These are phyloP conservation scores for Tenthredo mesomela DNA, from an alignment of 2,888 invertebrate species.

Conservation along the genomic window DNA sequence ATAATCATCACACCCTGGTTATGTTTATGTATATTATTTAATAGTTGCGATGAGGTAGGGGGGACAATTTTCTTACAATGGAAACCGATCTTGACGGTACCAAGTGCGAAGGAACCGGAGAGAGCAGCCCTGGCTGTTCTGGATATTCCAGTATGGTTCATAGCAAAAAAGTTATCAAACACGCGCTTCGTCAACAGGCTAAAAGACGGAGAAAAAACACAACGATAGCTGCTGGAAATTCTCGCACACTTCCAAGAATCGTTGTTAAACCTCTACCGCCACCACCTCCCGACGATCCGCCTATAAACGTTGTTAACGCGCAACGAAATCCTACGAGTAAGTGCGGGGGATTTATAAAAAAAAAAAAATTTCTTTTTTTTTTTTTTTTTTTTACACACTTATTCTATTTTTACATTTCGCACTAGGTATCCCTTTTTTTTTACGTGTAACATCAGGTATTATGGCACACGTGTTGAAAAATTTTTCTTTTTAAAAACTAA, in stretches of 20 bases:
- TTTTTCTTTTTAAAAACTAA: too few relatives aligned
- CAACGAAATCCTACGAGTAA: conserved; percentile 70
- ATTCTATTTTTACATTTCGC: too few relatives aligned
- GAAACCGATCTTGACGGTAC: conserved; percentile 71
- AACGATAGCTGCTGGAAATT: conserved; percentile 83
- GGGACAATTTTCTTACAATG: conserved; percentile 60
- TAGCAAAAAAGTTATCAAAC: conserved; percentile 86
- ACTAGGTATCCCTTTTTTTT: too few relatives aligned
- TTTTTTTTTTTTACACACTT: too few relatives aligned
- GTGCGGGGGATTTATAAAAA: background rate
- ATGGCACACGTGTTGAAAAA: conserved; percentile 37
- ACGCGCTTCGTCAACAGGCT: conserved; percentile 88
- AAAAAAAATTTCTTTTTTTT: too few relatives aligned
- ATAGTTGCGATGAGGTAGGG: conserved; percentile 40
- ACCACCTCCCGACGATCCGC: conserved; percentile 80
- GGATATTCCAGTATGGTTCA: conserved; percentile 76
- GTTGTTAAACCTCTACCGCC: conserved; percentile 91
- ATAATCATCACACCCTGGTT: background rate
- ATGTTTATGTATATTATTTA: background rate
- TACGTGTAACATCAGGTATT: conserved; percentile 30
- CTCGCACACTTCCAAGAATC: conserved; percentile 87
- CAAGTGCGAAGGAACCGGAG: conserved; percentile 70
- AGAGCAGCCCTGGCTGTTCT: conserved; percentile 71
- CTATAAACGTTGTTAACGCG: conserved; percentile 63
- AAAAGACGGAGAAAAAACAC: conserved; percentile 91